phyloP scores from a whole-genome alignment of 2,797 vertebrate species.

The Anomalospiza imberbis region DNA sequence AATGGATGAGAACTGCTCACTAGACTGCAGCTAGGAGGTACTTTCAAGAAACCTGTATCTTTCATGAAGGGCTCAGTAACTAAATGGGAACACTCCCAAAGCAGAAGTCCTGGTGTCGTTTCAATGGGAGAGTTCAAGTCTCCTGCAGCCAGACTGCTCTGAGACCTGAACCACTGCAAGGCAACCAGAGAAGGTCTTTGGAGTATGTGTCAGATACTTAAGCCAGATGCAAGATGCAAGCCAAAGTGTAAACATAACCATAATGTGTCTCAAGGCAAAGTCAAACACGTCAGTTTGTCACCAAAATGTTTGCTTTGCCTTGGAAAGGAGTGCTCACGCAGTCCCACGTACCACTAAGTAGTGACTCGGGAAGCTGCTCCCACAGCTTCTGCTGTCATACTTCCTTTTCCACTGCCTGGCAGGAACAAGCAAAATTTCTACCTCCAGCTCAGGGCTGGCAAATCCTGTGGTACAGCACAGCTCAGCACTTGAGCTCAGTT shows the following conservation, averaged over 20 bases:
- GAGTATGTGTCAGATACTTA: not conserved
- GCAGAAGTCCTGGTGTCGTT: not conserved
- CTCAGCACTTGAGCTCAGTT: not conserved
- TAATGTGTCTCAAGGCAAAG: not conserved
- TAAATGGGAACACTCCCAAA: not conserved
- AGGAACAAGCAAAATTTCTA: not conserved
- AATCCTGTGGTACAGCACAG: not conserved
- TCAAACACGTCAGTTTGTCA: not conserved
- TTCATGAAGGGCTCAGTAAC: not conserved
- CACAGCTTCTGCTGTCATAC: not conserved
- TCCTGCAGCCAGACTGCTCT: not conserved
- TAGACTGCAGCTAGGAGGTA: not conserved
- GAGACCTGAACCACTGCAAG: not conserved
- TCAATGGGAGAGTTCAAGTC: not conserved
- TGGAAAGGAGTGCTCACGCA: not conserved
- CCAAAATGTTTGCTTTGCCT: not conserved
- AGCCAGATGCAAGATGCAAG: accelerated
- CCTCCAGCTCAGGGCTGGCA: not conserved
- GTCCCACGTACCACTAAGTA: accelerated
- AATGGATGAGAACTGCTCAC: not conserved
- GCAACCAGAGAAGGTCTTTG: not conserved
- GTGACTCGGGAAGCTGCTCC: not conserved
- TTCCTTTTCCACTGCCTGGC: not conserved
- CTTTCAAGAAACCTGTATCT: not conserved
- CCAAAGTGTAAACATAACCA: not conserved